Conservation (phyloP, 2,888 invertebrate genomes). For the Trichopoda pennipes region DNA sequence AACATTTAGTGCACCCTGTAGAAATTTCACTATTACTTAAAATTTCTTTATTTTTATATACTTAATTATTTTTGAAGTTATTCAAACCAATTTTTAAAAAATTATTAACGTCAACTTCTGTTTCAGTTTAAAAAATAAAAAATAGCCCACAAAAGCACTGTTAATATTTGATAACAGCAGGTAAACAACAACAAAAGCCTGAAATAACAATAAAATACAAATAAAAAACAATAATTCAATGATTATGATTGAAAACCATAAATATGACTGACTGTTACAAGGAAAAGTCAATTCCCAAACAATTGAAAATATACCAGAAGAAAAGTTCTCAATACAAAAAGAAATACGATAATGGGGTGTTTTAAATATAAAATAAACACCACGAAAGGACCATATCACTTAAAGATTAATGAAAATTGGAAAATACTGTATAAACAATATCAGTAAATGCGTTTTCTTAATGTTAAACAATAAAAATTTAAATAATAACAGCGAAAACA, state of each 20-base stretch:
- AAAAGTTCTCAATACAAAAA: background rate
- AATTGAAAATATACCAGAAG: constrained; percentile 31
- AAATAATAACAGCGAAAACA: constrained; percentile 55
- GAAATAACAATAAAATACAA: constrained; percentile 51
- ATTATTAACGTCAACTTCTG: background rate
- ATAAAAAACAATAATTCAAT: constrained; percentile 48
- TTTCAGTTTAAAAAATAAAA: background rate
- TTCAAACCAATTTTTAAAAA: background rate
- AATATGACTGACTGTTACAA: constrained; percentile 44
- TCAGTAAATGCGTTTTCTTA: constrained; percentile 17
- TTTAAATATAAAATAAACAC: constrained; percentile 55
- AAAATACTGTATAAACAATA: constrained; percentile 53
- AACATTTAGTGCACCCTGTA: too few species aligned
- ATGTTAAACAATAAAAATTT: constrained; percentile 62
- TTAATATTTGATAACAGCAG: constrained; percentile 57
- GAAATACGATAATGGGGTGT: constrained; percentile 27
- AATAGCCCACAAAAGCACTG: constrained; percentile 21
- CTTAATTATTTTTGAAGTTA: too few species aligned
- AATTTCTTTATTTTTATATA: too few species aligned
- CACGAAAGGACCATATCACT: constrained; percentile 56
- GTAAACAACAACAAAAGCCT: constrained; percentile 41
- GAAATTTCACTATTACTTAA: too few species aligned
- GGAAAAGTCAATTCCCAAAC: constrained; percentile 60
- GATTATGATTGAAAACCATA: constrained; percentile 63
- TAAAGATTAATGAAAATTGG: constrained; percentile 67